Evolutionary conservation across 1,140 invertebrate species (phyloP).

Genomic region (Saxidomus purpurata): DNA sequence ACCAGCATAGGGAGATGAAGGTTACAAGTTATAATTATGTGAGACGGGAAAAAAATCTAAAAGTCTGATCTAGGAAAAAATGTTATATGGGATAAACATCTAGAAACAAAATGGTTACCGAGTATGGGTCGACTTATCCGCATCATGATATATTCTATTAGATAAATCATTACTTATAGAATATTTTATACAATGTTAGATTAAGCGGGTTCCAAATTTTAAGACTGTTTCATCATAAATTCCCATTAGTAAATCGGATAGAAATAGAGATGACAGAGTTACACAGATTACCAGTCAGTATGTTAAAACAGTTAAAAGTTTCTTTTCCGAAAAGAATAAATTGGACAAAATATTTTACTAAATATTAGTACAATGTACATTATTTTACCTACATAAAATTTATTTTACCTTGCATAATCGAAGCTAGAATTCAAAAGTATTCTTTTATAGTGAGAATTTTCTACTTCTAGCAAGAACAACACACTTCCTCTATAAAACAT

Average conservation of each 20-base stretch:
- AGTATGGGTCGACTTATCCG: background rate
- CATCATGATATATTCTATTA: slow-evolving; percentile 59
- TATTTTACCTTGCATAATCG: slow-evolving; percentile 12
- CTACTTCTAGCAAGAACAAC: slow-evolving; percentile 6
- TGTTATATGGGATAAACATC: slow-evolving; percentile 52
- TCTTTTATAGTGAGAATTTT: background rate
- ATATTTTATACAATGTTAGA: background rate
- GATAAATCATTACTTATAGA: slow-evolving; percentile 18
- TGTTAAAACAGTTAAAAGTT: background rate
- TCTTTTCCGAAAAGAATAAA: no score
- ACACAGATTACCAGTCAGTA: background rate
- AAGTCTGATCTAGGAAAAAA: slow-evolving; percentile 15
- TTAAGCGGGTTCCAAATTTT: no score
- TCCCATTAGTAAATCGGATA: no score
- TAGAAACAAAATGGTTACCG: slow-evolving; percentile 53
- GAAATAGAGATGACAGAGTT: no score
- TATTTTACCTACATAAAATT: no score
- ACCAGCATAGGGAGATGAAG: background rate
- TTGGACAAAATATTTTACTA: background rate
- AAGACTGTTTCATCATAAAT: no score
- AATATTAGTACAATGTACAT: background rate
- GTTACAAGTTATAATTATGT: slow-evolving; percentile 15
- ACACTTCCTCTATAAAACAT: background rate
- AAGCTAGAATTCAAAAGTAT: background rate
- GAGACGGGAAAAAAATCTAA: slow-evolving; percentile 7